These are phyloP conservation scores for Clivina fossor DNA, from an alignment of 2,888 invertebrate genomes.

Conservation along the genomic window DNA sequence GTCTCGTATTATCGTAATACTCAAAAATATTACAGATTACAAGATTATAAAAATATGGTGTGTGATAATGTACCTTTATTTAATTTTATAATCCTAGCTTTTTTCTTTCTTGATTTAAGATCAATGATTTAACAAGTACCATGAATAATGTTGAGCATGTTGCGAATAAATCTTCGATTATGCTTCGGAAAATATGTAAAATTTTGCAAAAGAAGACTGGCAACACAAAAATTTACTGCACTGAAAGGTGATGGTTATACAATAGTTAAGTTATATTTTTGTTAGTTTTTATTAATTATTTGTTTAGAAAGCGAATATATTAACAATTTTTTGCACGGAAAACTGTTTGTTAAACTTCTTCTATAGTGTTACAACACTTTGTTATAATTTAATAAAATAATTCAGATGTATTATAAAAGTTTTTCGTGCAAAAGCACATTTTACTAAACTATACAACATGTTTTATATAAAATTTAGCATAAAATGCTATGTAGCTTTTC, in stretches of 20 bases:
- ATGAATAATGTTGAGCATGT: slow-evolving; percentile 50
- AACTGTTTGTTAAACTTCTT: too few relatives aligned
- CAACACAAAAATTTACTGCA: slow-evolving; percentile 5
- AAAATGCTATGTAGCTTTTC: slow-evolving; percentile 21
- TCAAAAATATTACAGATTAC: slow-evolving; percentile 53
- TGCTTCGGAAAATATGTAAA: slow-evolving; percentile 18
- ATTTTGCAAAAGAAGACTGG: slow-evolving; percentile 22
- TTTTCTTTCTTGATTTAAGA: slow-evolving; percentile 43
- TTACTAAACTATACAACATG: too few relatives aligned
- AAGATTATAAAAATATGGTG: slow-evolving; percentile 55
- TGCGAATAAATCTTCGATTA: slow-evolving; percentile 37
- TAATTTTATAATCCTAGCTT: slow-evolving; percentile 5
- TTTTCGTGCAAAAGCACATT: too few relatives aligned
- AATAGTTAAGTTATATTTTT: neutral
- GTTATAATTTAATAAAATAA: too few relatives aligned
- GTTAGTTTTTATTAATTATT: too few relatives aligned
- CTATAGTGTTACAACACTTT: too few relatives aligned
- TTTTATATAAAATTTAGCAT: too few relatives aligned
- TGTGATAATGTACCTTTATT: slow-evolving; percentile 45
- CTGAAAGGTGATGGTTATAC: slow-evolving; percentile 19
- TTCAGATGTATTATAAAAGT: too few relatives aligned
- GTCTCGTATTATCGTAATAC: slow-evolving; percentile 55
- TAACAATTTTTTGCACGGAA: too few relatives aligned
- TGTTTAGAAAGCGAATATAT: too few relatives aligned
- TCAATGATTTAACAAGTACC: slow-evolving; percentile 52